Evolutionary conservation across 2,113 vertebrate genomes (phyloP), one percentile per base, ranked within the genome.

Genomic region (Barnardius zonarius): DNA sequence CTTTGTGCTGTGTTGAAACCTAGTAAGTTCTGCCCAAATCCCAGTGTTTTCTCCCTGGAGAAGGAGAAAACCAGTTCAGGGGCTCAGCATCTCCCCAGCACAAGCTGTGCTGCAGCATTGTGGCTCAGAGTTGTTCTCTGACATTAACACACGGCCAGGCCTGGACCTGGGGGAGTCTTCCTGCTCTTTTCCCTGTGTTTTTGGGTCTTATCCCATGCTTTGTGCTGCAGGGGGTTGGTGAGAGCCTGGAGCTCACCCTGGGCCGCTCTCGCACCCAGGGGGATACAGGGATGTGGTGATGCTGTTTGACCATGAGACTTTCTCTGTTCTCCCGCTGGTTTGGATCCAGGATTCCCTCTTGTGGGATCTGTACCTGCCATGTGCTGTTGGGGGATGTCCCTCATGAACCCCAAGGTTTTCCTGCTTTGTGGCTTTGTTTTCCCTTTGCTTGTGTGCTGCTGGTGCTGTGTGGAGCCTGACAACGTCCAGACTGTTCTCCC

Each of bases 301-400:
- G 2, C 13, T 70, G 55, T 48, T 51, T 66, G 48, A 27, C 44
- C 4, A 0, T 7, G 64, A 18, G 46, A 6, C 30, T 44, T 43
- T 10, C 2, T 44, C 22, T 51, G 11, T 17, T 52, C 66, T 73
- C 23, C 7, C 9, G 0, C 43, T 52, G 31, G 5, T 59, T 62
- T 74, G 78, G 46, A 14, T 44, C 25, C 41, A 1, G 7, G 8
- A 31, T 84, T 13, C 23, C n/a, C 41, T 51, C 30, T 33, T 1
- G 1, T 43, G 64, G 55, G 30, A 2, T 1, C 25, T 31, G 48
- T 19, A 17, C 51, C 72, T n/a, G 62, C 31, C 22, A 0, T 0
- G 5, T 2, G 9, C 20, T 74, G 37, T 17, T 35, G 18, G 75
- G 25, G 64, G 80, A 16, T 31, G 17, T 41, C 55, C 22, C 51